Evolutionary conservation across 2,888 invertebrate genomes (phyloP), one percentile per base, ranked within the genome.

Genomic region (Tachina fera): DNA sequence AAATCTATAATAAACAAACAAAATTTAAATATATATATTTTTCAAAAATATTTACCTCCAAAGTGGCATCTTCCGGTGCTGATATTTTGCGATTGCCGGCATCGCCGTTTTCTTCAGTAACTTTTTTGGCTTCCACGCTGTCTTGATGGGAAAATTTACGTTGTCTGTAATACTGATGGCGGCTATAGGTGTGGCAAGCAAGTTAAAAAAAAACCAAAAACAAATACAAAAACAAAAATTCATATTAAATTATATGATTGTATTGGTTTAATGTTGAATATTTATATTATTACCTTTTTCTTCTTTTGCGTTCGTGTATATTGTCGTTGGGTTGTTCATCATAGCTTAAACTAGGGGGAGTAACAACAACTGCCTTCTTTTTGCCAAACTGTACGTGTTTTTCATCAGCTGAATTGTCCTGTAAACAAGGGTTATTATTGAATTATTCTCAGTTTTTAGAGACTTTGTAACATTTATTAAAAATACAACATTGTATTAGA

Each of bases 101-200:
- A 88, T 91, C 91, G 88, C 91, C 91, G 88, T 90, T 91, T 87
- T 92, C 92, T 88, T 92, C 92, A 86, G 89, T 79, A 71, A 89
- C 89, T 88, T 91, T 91, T 89, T 90, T 91, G 85, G 88, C 87
- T 88, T 92, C 94, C 88, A 94, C 94, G 89, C 96, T 96, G 90
- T 97, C 96, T 90, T 96, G 96, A 78, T 97, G 94, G 53, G 97
- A 97, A 91, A 95, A 96, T 93, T 97, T 97, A 88, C 96, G 95
- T 87, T 95, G 92, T 90, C 95, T 95, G 88, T 94, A 94, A 91
- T 95, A 94, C 90, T 94, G 94, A 87, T 95, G 95, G 87, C 96
- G 95, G 93, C 94, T 95, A 89, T 5, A 67, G 72, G 67, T 11
- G n/a, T 11, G 19, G n/a, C 1, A 41, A 43, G 10, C 31, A 39